Percentiles rank a stretch among this genome's conserved stretches.
Evolutionary conservation across 2,888 invertebrate species (phyloP).

Genomic region (Hydrotaea diabolus): DNA sequence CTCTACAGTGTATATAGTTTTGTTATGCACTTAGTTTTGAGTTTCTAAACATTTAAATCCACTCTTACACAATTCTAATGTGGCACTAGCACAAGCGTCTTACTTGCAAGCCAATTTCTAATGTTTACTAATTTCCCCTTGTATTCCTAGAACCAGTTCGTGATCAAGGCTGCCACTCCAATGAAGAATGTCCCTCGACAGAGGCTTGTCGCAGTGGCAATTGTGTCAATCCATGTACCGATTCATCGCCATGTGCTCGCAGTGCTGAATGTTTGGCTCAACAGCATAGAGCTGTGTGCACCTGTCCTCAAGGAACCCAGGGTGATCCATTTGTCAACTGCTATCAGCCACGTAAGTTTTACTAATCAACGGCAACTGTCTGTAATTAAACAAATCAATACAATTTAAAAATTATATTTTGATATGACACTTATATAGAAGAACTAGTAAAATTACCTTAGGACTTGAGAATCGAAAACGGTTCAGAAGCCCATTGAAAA

Average conservation of each 20-base stretch:
- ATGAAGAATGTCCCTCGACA: constrained; percentile 87
- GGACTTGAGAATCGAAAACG: too few relatives aligned
- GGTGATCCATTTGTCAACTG: constrained; percentile 93
- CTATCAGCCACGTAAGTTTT: constrained; percentile 79
- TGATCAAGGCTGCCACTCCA: constrained; percentile 86
- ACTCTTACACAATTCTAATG: constrained; percentile 22
- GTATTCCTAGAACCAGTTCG: constrained; percentile 73
- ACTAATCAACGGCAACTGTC: too few relatives aligned
- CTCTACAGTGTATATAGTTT: constrained; percentile 34
- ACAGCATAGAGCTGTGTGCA: constrained; percentile 89
- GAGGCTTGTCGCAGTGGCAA: constrained; percentile 87
- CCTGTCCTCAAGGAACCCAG: constrained; percentile 86
- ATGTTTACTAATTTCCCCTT: neutral
- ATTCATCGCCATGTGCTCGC: constrained; percentile 86
- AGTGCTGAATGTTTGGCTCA: constrained; percentile 89
- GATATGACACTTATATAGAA: too few relatives aligned
- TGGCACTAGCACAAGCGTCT: constrained; percentile 45
- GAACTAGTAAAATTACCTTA: too few relatives aligned
- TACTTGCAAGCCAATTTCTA: neutral
- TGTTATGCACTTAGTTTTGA: constrained; percentile 5
- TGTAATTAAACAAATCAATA: too few relatives aligned
- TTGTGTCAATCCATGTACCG: constrained; percentile 89
- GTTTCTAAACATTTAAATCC: constrained; percentile 35
- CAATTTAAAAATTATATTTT: too few relatives aligned
- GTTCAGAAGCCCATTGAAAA: too few relatives aligned